Percentiles rank a stretch among this genome's conserved stretches.
These are phyloP conservation scores for Rhinogobius similis DNA, from an alignment of 2,113 vertebrate genomes.

Conservation along the genomic window DNA sequence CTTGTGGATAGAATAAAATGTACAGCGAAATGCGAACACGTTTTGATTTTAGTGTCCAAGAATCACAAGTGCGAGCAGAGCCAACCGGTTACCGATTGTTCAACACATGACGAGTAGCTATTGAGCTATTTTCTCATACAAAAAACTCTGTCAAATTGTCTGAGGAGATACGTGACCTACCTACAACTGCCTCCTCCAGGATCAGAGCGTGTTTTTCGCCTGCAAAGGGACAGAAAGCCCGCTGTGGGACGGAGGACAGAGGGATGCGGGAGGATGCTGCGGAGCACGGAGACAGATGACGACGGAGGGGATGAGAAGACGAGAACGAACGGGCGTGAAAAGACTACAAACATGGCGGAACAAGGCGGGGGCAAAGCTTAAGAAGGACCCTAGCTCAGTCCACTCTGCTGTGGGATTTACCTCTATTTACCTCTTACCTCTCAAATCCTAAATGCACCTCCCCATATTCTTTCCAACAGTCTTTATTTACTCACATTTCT, in stretches of 20 bases:
- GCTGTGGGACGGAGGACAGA: neutral
- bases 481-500: no score
- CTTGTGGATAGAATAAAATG: no score
- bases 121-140: neutral
- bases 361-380: neutral
- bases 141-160: neutral
- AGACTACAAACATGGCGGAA: conserved; percentile 7
- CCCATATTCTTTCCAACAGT: no score
- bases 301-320: neutral
- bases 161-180: neutral
- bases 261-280: neutral
- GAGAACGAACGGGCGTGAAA: neutral
- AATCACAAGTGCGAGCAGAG: neutral
- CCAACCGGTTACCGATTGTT: neutral
- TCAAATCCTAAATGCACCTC: no score
- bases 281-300: conserved; percentile 3
- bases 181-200: neutral
- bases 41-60: no score
- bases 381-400: no score
- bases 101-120: neutral
- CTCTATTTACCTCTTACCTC: no score
- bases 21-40: no score
- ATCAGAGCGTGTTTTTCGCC: neutral
- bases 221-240: neutral
- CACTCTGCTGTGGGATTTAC: no score